phyloP scores from a whole-genome alignment of 2,888 invertebrate species.

The Griposia aprilina region DNA sequence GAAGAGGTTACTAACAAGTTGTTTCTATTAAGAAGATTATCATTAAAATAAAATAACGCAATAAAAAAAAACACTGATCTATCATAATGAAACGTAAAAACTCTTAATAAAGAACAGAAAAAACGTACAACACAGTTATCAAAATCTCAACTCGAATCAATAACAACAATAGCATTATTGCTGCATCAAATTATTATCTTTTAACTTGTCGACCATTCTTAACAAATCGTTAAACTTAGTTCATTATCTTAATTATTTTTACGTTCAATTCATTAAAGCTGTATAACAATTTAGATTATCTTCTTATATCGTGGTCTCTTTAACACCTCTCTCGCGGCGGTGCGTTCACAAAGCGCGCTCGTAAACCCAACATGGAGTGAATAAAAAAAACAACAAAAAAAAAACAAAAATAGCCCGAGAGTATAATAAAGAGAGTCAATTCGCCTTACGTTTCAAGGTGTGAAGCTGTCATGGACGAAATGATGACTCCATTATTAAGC shows the following conservation, averaged over 20 bases:
- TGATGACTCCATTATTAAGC: constrained; percentile 90
- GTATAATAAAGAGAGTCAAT: constrained; percentile 87
- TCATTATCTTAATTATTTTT: constrained; percentile 83
- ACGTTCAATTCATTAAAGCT: constrained; percentile 80
- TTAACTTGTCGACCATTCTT: constrained; percentile 65
- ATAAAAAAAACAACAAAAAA: constrained; percentile 72
- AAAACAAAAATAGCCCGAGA: constrained; percentile 70
- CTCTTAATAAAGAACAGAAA: constrained; percentile 54
- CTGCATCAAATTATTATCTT: constrained; percentile 67
- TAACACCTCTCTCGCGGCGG: constrained; percentile 83
- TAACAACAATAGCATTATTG: constrained; percentile 68
- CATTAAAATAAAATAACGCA: constrained; percentile 27
- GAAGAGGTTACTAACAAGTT: constrained; percentile 16
- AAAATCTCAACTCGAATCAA: constrained; percentile 67
- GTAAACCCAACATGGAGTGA: constrained; percentile 80
- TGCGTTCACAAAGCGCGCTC: constrained; percentile 80
- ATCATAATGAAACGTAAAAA: constrained; percentile 57
- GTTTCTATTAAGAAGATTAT: constrained; percentile 29
- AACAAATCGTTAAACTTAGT: constrained; percentile 73
- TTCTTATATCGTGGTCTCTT: constrained; percentile 82
- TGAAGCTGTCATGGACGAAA: constrained; percentile 89
- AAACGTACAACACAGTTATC: constrained; percentile 56
- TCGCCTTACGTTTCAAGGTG: constrained; percentile 86
- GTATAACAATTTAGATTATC: constrained; percentile 80
- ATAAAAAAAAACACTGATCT: constrained; percentile 27